Evolutionary conservation across 1,140 invertebrate species (phyloP).

Genomic region (Drusus annulatus): DNA sequence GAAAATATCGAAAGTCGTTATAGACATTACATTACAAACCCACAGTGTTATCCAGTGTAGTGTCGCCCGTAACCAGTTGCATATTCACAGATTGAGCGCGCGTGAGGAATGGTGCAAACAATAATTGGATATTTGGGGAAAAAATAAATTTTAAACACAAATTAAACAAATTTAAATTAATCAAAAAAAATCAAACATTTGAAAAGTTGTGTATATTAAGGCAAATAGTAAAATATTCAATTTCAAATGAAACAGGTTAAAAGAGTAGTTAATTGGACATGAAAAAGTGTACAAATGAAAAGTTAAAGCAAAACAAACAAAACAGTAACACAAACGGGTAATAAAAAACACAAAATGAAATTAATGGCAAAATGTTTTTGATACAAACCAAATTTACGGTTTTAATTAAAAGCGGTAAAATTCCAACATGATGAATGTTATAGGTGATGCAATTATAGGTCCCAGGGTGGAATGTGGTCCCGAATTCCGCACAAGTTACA

Average conservation of each 20-base stretch:
- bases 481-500: conserved; percentile 14
- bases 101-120: conserved; percentile 1
- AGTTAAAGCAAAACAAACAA: conserved; percentile 11
- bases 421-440: conserved; percentile 27
- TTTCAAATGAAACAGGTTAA: no score
- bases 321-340: conserved; percentile 19
- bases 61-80: background rate
- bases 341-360: conserved; percentile 53
- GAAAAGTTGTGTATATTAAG: no score
- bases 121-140: background rate
- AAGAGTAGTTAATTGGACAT: background rate
- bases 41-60: no score
- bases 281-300: conserved; percentile 38
- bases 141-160: background rate
- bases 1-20: background rate
- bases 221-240: no score
- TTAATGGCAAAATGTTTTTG: conserved; percentile 33
- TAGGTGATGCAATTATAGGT: conserved; percentile 27
- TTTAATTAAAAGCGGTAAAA: conserved; percentile 44
- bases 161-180: background rate
- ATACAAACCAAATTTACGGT: conserved; percentile 45
- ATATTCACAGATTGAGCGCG: conserved; percentile 17
- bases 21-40: no score
- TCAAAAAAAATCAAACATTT: background rate
- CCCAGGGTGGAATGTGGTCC: conserved; percentile 24